These are phyloP conservation scores for Trichogramma evanescens DNA, from an alignment of 2,888 invertebrate genomes.

Conservation along the genomic window DNA sequence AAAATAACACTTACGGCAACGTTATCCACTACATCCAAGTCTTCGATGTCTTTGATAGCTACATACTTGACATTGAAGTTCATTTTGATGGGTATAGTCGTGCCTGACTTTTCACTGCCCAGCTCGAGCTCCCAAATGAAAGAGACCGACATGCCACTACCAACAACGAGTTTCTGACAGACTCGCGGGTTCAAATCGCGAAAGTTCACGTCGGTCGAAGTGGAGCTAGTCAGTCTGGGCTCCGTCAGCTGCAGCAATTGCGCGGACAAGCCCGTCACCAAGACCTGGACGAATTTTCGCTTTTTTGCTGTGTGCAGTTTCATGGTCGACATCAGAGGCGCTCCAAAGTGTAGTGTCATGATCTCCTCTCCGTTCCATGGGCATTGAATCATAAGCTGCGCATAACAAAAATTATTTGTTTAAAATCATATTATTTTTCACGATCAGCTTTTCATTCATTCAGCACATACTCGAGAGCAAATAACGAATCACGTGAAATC, in stretches of 20 bases:
- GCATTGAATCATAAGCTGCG: conserved; percentile 64
- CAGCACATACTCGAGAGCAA: neutral
- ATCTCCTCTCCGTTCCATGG: conserved; percentile 72
- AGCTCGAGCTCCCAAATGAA: conserved; percentile 72
- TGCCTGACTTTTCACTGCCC: conserved; percentile 42
- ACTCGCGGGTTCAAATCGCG: conserved; percentile 61
- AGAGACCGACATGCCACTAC: conserved; percentile 67
- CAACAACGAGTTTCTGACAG: conserved; percentile 60
- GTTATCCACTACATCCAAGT: conserved; percentile 29
- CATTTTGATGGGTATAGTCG: conserved; percentile 51
- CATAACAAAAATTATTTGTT: conserved; percentile 14
- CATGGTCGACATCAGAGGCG: conserved; percentile 75
- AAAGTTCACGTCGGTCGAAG: conserved; percentile 56
- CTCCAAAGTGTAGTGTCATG: conserved; percentile 71
- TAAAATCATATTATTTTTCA: neutral
- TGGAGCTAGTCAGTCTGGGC: conserved; percentile 50
- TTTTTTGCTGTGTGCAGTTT: conserved; percentile 75
- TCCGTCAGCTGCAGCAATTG: conserved; percentile 44
- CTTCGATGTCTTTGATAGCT: conserved; percentile 38
- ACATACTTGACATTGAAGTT: conserved; percentile 60
- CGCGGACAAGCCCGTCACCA: conserved; percentile 55
- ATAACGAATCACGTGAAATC: neutral
- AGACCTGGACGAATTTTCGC: conserved; percentile 79
- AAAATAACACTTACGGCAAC: neutral
- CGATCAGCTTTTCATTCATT: neutral